Conservation (phyloP, 1,140 invertebrate species). For the Gryllus bimaculatus region DNA sequence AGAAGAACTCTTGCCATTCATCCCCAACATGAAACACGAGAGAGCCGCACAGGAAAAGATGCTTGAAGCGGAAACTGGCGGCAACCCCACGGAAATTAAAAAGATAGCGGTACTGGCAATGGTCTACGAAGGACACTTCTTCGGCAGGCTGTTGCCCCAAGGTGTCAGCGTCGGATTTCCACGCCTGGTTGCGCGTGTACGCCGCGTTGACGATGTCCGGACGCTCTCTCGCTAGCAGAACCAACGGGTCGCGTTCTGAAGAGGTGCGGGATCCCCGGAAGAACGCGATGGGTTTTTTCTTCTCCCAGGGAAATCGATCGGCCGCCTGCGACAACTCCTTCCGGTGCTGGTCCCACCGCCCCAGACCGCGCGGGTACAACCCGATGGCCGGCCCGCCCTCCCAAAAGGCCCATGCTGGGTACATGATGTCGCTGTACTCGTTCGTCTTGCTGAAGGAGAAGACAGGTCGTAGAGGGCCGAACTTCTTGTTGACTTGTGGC, state of each 20-base stretch:
- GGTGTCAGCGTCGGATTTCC: constrained; percentile 90
- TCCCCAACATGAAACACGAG: constrained; percentile 93
- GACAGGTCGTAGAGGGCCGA: constrained; percentile 58
- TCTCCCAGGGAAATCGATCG: constrained; percentile 62
- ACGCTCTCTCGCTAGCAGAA: constrained; percentile 69
- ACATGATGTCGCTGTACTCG: constrained; percentile 86
- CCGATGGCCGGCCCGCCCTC: constrained; percentile 92
- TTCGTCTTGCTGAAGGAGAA: constrained; percentile 91
- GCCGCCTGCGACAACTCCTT: constrained; percentile 56
- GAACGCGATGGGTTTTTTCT: constrained; percentile 68
- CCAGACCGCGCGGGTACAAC: constrained; percentile 84
- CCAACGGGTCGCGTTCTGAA: constrained; percentile 78
- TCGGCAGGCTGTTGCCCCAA: constrained; percentile 65
- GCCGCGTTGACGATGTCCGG: constrained; percentile 80
- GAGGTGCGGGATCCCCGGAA: constrained; percentile 92
- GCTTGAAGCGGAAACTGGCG: constrained; percentile 94
- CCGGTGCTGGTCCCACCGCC: constrained; percentile 81
- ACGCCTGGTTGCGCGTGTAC: constrained; percentile 97
- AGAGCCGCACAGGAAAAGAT: constrained; percentile 88
- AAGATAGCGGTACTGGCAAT: constrained; percentile 89
- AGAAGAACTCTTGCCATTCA: constrained; percentile 96
- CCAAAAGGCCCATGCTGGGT: constrained; percentile 97
- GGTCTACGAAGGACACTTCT: constrained; percentile 83
- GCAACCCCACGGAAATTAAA: constrained; percentile 96
- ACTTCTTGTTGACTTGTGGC: constrained; percentile 67